These are phyloP conservation scores for Acinonyx jubatus DNA, from an alignment of 2,113 vertebrate species.

Conservation along the genomic window DNA sequence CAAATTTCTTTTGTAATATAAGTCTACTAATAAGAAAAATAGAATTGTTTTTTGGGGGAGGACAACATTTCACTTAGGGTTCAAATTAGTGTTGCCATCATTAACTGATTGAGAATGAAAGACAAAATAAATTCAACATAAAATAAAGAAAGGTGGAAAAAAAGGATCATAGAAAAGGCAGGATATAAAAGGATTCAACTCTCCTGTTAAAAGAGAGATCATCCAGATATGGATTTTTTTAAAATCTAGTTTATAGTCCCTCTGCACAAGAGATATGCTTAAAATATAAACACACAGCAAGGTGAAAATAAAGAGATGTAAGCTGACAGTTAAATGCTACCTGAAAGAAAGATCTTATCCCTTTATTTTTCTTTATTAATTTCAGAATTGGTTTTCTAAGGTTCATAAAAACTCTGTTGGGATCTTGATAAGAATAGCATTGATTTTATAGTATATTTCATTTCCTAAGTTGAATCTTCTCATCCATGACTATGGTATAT, in stretches of 20 bases:
- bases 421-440: not conserved
- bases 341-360: not conserved
- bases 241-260: not conserved
- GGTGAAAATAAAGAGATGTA: not conserved
- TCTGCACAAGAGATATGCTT: not conserved
- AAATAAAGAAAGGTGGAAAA: not conserved
- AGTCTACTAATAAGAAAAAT: not conserved
- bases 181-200: not conserved
- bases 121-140: not conserved
- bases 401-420: not conserved
- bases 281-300: not conserved
- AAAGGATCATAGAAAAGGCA: not conserved
- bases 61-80: not conserved
- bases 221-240: not conserved
- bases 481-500: not conserved
- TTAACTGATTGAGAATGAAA: not conserved
- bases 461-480: not conserved
- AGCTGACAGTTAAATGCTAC: not conserved
- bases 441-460: not conserved
- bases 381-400: not conserved
- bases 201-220: not conserved
- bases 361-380: not conserved
- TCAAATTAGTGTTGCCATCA: not conserved
- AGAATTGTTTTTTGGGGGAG: not conserved
- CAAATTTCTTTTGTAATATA: not conserved